phyloP scores from a whole-genome alignment of 1,140 invertebrate genomes.

The Oedothorax gibbosus region DNA sequence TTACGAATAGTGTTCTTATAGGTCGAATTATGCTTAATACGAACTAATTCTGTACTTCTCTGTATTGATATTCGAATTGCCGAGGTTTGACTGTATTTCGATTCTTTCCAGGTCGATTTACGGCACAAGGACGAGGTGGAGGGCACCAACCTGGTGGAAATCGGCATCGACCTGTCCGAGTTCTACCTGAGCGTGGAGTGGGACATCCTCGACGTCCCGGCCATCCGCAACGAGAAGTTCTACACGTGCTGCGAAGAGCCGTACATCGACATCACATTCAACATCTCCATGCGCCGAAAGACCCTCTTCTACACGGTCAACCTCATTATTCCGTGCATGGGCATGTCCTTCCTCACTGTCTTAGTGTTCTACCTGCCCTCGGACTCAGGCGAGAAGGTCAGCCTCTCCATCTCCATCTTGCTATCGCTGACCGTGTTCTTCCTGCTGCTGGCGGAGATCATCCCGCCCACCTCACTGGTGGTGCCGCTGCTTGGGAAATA shows the following conservation, averaged over 20 bases:
- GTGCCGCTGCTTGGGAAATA: conserved; percentile 98
- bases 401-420: conserved; percentile 80
- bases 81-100: too few relatives aligned
- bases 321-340: conserved; percentile 94
- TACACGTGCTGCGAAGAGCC: conserved; percentile 83
- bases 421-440: conserved; percentile 99
- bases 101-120: conserved; percentile 82
- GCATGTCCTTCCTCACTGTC: conserved; percentile 97
- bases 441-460: conserved; percentile 96
- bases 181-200: conserved; percentile 98
- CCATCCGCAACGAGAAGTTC: conserved; percentile 78
- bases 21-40: too few relatives aligned
- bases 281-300: conserved; percentile 94
- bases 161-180: conserved; percentile 87
- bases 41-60: too few relatives aligned
- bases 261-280: conserved; percentile 93
- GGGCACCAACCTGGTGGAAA: conserved; percentile 73
- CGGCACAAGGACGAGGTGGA: conserved; percentile 90
- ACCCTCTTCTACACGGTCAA: conserved; percentile 98
- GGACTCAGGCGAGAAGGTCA: conserved; percentile 97
- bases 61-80: too few relatives aligned
- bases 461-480: conserved; percentile 98
- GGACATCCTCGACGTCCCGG: conserved; percentile 95
- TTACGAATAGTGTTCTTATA: too few relatives aligned
- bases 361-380: conserved; percentile 98